Evolutionary conservation across 2,888 invertebrate species (phyloP), one percentile per base, ranked within the genome.

Genomic region (Netelia inedita): DNA sequence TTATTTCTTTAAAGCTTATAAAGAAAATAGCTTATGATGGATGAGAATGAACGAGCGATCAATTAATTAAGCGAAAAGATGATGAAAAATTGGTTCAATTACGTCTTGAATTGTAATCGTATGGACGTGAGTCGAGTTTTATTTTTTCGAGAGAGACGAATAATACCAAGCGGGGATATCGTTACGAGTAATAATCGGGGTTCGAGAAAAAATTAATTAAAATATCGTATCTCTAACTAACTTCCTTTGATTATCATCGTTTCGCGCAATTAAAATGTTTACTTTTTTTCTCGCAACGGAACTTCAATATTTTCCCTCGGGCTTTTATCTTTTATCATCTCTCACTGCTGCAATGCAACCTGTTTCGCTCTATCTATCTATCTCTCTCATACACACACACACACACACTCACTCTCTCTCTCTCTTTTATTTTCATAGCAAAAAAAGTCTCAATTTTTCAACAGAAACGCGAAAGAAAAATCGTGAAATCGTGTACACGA

Each of bases 251-350:
- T 43, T 43, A 41, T 35, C 41, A 16, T 65, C 19, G 19, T 43
- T 55, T 71, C 53, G 11, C 71, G 53, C 53, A 53, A 71, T 71
- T 71, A 55, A 55, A 71, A 71, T 55, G 28, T 55, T 71, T n/a
- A n/a, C n/a, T 55, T 53, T 8, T 14, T 14, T 14, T 14, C 14
- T 14, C n/a, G 8, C 53, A 53, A 19, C n/a, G 28, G 28, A 71
- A 71, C 28, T 71, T 35, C 55, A 21, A 55, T 55, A 55, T 23
- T 16, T 16, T 14, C 53, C 53, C 10, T 11, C 14, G 14, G 14
- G 46, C 46, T 0, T 41, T 3, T 46, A 28, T 46, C 10, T 46
- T 46, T 46, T 46, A 46, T 46, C 46, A 14, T 46, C 14, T 46
- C 46, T 46, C 46, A 10, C 46, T 28, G 5, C 28, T 5, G 28